Evolutionary conservation across 2,888 invertebrate species (phyloP).

Genomic region (Beris chalybata): DNA sequence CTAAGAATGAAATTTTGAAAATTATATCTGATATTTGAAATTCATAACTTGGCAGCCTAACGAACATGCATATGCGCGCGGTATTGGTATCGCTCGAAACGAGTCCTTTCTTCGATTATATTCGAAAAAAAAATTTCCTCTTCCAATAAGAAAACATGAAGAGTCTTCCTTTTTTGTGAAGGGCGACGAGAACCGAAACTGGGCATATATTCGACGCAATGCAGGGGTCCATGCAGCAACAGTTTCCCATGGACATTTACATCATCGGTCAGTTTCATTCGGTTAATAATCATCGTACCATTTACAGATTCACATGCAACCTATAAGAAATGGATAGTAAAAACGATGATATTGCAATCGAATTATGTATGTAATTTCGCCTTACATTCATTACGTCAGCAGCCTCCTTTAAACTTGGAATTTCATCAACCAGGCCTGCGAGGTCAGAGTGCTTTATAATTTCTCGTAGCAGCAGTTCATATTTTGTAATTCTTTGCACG

Average conservation of each 20-base stretch:
- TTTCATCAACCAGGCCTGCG: slow-evolving; percentile 73
- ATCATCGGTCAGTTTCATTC: slow-evolving; percentile 69
- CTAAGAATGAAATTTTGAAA: slow-evolving; percentile 58
- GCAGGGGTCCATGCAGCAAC: slow-evolving; percentile 79
- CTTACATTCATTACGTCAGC: slow-evolving; percentile 79
- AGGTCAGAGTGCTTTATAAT: slow-evolving; percentile 88
- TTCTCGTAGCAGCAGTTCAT: slow-evolving; percentile 89
- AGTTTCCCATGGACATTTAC: slow-evolving; percentile 96
- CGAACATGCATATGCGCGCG: slow-evolving; percentile 93
- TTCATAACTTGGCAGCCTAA: slow-evolving; percentile 15
- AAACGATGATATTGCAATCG: neutral
- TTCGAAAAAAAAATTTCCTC: slow-evolving; percentile 97
- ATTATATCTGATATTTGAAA: too few relatives aligned
- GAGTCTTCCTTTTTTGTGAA: slow-evolving; percentile 65
- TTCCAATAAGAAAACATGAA: slow-evolving; percentile 96
- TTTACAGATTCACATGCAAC: slow-evolving; percentile 93
- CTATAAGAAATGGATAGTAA: slow-evolving; percentile 38
- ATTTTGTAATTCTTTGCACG: slow-evolving; percentile 98
- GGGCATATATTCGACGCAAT: slow-evolving; percentile 67
- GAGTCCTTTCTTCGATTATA: slow-evolving; percentile 86
- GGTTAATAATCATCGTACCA: slow-evolving; percentile 98
- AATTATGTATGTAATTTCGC: neutral
- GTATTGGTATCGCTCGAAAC: slow-evolving; percentile 86
- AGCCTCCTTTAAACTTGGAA: slow-evolving; percentile 79
- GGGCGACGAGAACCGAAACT: slow-evolving; percentile 46